Percentiles rank a stretch among this genome's conserved stretches.
phyloP scores from a whole-genome alignment of 2,113 vertebrate species.

The Neomonachus schauinslandi region DNA sequence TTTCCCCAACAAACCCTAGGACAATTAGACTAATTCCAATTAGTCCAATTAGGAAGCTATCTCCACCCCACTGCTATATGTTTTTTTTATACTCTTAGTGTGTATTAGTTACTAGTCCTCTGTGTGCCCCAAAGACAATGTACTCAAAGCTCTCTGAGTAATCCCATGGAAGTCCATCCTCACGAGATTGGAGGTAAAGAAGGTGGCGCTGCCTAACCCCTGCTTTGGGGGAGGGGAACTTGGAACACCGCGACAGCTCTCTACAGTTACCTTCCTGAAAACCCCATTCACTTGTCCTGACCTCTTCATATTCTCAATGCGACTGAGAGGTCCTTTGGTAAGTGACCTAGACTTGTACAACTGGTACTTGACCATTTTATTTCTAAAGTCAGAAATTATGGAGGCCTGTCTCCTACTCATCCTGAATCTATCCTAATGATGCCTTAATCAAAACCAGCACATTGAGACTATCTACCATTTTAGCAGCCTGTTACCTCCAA shows the following conservation, averaged over 20 bases:
- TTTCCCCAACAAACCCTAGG: neutral
- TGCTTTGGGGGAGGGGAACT: neutral
- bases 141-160: neutral
- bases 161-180: neutral
- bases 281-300: neutral
- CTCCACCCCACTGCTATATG: neutral
- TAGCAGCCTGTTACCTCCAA: neutral
- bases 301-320: neutral
- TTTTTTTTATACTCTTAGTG: neutral
- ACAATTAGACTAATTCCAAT: neutral
- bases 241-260: neutral
- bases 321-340: neutral
- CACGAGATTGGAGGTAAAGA: neutral
- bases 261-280: neutral
- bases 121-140: neutral
- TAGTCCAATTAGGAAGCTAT: neutral
- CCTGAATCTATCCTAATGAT: neutral
- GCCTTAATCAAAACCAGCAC: neutral
- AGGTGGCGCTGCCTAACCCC: neutral
- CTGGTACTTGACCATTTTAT: neutral
- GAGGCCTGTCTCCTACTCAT: neutral
- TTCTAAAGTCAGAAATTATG: neutral
- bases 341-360: neutral
- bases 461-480: neutral
- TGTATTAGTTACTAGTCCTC: neutral